phyloP scores from a whole-genome alignment of 2,797 vertebrate genomes.

The Acomys russatus region DNA sequence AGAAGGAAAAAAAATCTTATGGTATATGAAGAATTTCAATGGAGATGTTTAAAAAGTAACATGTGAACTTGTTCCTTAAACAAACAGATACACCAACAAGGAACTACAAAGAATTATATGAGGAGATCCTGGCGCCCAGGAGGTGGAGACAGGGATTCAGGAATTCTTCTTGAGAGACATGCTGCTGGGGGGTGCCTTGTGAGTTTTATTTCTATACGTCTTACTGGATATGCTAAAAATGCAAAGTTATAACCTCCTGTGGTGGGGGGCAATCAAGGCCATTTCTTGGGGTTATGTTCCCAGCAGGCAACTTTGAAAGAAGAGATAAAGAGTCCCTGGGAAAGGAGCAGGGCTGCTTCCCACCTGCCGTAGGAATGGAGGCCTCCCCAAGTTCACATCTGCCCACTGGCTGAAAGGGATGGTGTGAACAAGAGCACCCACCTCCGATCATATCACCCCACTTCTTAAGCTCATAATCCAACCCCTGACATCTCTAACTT shows the following conservation, averaged over 20 bases:
- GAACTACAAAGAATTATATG: background rate
- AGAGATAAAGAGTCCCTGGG: background rate
- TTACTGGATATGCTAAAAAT: background rate
- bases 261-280: background rate
- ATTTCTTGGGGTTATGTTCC: background rate
- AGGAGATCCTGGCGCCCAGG: background rate
- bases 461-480: background rate
- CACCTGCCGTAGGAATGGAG: background rate
- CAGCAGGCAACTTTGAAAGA: background rate
- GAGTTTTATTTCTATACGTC: background rate
- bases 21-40: background rate
- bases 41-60: background rate
- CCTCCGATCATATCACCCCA: background rate
- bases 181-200: background rate
- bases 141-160: background rate
- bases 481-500: background rate
- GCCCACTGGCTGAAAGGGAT: background rate
- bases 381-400: background rate
- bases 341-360: background rate
- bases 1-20: background rate
- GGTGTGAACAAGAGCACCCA: background rate
- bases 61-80: background rate
- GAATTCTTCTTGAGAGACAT: slow-evolving; percentile 19
- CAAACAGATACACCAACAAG: background rate
- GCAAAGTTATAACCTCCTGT: background rate